phyloP scores from a whole-genome alignment of 2,113 vertebrate genomes.

The Paralichthys olivaceus region DNA sequence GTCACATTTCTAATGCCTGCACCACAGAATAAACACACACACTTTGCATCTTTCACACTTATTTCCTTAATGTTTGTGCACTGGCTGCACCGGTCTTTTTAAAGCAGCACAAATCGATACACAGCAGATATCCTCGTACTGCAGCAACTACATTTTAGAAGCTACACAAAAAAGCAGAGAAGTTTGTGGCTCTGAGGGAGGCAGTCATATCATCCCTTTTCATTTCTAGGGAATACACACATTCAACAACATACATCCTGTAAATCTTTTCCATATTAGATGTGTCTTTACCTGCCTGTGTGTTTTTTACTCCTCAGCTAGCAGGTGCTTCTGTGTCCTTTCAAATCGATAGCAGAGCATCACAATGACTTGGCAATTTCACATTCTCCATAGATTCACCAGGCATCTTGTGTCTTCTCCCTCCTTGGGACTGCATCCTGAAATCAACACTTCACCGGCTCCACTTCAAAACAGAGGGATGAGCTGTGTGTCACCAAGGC shows the following conservation, averaged over 20 bases:
- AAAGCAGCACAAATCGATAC: not conserved
- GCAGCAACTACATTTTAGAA: constrained; percentile 2
- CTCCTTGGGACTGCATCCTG: constrained; percentile 10
- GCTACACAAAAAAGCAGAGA: not conserved
- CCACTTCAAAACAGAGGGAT: constrained; percentile 12
- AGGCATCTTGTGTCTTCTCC: constrained; percentile 15
- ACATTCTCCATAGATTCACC: constrained; percentile 11
- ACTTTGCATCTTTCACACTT: not conserved
- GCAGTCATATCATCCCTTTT: not conserved
- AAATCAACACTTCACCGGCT: constrained; percentile 7
- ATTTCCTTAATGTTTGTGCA: not conserved
- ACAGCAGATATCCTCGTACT: not conserved
- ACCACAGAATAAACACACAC: not conserved
- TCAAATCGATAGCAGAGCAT: constrained; percentile 49
- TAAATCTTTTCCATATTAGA: not conserved
- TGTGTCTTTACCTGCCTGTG: constrained; percentile 36
- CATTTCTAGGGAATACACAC: not conserved
- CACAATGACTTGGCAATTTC: constrained; percentile 71
- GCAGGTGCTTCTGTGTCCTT: constrained; percentile 27
- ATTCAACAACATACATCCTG: not conserved
- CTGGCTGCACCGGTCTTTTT: not conserved
- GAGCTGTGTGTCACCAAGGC: constrained; percentile 6
- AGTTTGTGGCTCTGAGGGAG: not conserved
- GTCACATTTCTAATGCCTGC: not conserved
- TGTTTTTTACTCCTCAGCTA: constrained; percentile 10